Base-by-base conservation (phyloP, 2,113 vertebrate species). In the Toxotes chatareus region DNA sequence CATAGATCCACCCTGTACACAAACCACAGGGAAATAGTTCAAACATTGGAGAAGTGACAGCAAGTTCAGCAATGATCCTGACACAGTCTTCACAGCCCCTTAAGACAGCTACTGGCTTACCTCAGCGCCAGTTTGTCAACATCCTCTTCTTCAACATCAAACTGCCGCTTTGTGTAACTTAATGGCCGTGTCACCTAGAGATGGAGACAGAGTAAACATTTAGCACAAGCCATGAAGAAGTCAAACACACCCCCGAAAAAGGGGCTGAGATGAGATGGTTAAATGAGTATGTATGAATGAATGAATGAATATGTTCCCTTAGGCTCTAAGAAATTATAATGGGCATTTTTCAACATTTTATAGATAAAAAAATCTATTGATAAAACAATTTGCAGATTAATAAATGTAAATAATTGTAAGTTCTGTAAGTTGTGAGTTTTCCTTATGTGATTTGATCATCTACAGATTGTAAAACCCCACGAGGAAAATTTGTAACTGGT, bases 91-190 rank as follows among this genome's bases (percentile, higher is more conserved):
- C 23, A 2, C 27, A 42, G 10, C 4, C 10, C 4, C 0, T 11
- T 4, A 34, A 57, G 40, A 42, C 7, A 4, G 5, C 14, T 8
- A 3, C 60, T 12, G 40, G 3, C 91, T 91, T 91, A 99, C 98
- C 97, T 97, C 80, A 99, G 95, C 1, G 98, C 98, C 86, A 99
- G 96, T 92, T 98, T 99, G 91, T 99, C 98, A 44, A 99, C 96
- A 68, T 99, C 97, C 84, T 99, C 98, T 70, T 99, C 98, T 94
- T 99, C 98, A 59, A 99, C 97, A 76, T 99, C 98, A 83, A 99
- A 99, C 83, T 99, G 97, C 16, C 97, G 96, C 83, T 96, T 98
- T 88, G 96, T 98, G 94, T 97, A 98, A 93, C 97, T 99, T 72
- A 97, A 95, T 5, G 97, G 98, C 84, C 97, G 96, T 57, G 97